Evolutionary conservation across 2,113 vertebrate genomes (phyloP), one percentile per base, ranked within the genome.

Genomic region (Sciurus niger): DNA sequence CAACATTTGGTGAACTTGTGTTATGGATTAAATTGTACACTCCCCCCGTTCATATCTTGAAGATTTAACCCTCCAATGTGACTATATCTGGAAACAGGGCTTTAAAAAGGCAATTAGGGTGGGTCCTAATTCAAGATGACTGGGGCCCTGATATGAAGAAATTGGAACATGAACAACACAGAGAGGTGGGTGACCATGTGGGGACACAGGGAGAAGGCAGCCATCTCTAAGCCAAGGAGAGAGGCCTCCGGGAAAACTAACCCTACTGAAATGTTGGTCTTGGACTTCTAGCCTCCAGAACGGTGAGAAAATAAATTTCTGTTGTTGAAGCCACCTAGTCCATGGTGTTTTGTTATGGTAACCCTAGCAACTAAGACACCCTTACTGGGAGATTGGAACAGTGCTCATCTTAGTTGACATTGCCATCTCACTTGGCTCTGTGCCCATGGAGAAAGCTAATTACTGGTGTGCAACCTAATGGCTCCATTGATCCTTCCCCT

Each of bases 401-500:
- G 28, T 6, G 1, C 53, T 82, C 28, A 3, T 43, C 48, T 46
- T 68, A 25, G 79, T 55, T 6, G 13, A 34, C 25, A 4, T 16
- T 1, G 18, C 40, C 16, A 1, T 43, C 78, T 67, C n/a, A 8
- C 67, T 48, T 32, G 58, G 63, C 55, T 70, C 17, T 3, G n/a
- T 1, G 13, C 37, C 79, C 1, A 0, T 10, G 20, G 67, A 40
- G 90, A 68, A 58, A 51, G 40, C 25, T 80, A 16, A 6, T 43
- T 16, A 30, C 16, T 28, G 46, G 22, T 0, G 0, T 14, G 37
- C 10, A 11, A 22, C 60, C 9, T 51, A 53, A 43, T 40, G 51
- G 8, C 80, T 11, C 25, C 2, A 0, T 6, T 30, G 74, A 77
- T 22, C 37, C 20, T 28, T 24, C 25, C 25, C 13, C 0, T 22